Percentiles rank a stretch among this genome's conserved stretches.
Conservation (phyloP, 1,140 invertebrate genomes). For the Melanaphis sacchari region DNA sequence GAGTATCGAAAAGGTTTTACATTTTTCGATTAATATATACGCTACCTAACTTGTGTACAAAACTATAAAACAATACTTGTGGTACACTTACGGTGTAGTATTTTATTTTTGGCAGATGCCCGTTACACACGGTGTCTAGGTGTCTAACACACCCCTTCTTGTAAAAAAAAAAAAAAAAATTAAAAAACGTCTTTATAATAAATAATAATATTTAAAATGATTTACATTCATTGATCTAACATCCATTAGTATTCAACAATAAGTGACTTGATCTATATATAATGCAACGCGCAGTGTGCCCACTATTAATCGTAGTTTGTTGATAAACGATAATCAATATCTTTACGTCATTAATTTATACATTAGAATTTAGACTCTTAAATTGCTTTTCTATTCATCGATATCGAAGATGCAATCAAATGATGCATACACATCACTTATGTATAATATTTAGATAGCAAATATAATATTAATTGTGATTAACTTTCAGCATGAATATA, state of each 20-base stretch:
- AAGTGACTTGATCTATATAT: not conserved
- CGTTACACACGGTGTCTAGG: too few species aligned
- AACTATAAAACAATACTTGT: too few species aligned
- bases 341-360: not conserved
- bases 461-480: not conserved
- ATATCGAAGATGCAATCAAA: not conserved
- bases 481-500: not conserved
- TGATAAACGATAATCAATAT: not conserved
- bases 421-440: too few species aligned
- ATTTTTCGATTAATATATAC: too few species aligned
- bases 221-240: not conserved
- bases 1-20: too few species aligned
- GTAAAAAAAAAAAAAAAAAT: not conserved
- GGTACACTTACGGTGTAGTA: too few species aligned
- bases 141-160: not conserved
- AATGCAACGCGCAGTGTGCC: too few species aligned
- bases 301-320: not conserved
- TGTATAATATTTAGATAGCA: not conserved
- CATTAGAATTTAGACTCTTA: not conserved
- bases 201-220: not conserved
- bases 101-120: too few species aligned
- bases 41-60: too few species aligned
- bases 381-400: not conserved
- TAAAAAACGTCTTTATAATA: too few species aligned
- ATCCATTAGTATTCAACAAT: not conserved